Evolutionary conservation across 2,888 invertebrate genomes (phyloP), one percentile per base, ranked within the genome.

Genomic region (Volucella bombylans): DNA sequence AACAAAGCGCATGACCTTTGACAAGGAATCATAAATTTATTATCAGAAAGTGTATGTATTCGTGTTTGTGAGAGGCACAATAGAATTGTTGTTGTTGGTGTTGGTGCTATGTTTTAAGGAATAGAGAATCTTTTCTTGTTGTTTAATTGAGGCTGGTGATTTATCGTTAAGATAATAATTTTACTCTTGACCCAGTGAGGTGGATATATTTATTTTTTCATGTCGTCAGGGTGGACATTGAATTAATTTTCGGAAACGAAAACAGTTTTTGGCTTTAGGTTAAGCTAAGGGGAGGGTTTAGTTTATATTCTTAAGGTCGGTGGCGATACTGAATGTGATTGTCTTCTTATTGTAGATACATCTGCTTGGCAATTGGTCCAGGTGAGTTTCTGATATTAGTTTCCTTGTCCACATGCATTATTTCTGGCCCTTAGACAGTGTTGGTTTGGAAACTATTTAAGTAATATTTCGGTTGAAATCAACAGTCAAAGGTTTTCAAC

Each of bases 1-100:
- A 55, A 72, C 72, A 76, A 67, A 67, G 67, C 61, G 59, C 67
- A 73, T 64, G 69, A 73, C 73, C 78, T 79, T 74, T 82, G 49
- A 82, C 62, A 50, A 55, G 55, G 38, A 71, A 78, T 82, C 78
- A 78, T 78, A 82, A 82, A 82, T 78, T 78, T 78, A 68, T 52
- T 78, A 82, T 72, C 55, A 68, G 72, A 50, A 78, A 39, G 31
- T 50, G 49, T 39, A 1, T 62, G n/a, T 18, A 12, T 18, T 41
- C 11, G n/a, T 55, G 39, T 39, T 10, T 39, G 15, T 38, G 38
- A 14, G 14, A 15, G 38, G 39, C 14, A 39, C 12, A 23, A 54
- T 54, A 14, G 55, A 57, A 57, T 57, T 15, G 8, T 11, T 57
- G 39, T 61, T 45, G 45, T 61, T 47, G 23, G 45, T 18, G 23